Evolutionary conservation across 2,797 vertebrate genomes (phyloP).

Genomic region (Furcifer pardalis): DNA sequence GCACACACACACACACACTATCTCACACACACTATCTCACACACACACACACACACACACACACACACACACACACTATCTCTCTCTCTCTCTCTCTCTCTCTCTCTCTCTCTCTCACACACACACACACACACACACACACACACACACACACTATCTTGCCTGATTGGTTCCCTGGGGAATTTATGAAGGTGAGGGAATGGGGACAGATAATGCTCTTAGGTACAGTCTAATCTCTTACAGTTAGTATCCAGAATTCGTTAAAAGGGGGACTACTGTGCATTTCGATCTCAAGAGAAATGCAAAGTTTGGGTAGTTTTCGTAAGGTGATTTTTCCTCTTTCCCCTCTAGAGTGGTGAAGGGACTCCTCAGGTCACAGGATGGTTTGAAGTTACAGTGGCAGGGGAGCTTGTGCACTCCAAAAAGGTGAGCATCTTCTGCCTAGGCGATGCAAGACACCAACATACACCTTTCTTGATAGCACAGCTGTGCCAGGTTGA

Average conservation of each 20-base stretch:
- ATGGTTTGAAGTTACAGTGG: slow-evolving; percentile 72
- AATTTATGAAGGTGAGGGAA: neutral
- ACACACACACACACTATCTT: too few relatives aligned
- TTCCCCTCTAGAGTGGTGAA: slow-evolving; percentile 51
- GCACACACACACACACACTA: too few relatives aligned
- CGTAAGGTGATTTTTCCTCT: neutral
- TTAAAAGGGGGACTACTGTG: neutral
- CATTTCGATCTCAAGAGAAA: neutral
- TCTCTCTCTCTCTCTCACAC: too few relatives aligned
- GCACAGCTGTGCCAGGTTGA: neutral
- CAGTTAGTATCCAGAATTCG: neutral
- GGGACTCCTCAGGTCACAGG: slow-evolving; percentile 69
- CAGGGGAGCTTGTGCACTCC: slow-evolving; percentile 71
- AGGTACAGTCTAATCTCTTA: neutral
- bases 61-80: too few relatives aligned
- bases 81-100: too few relatives aligned
- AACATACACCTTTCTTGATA: neutral
- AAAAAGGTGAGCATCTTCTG: slow-evolving; percentile 67
- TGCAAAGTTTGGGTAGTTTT: too few relatives aligned
- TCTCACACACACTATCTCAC: too few relatives aligned
- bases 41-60: too few relatives aligned
- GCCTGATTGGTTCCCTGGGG: neutral
- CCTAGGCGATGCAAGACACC: neutral
- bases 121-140: too few relatives aligned
- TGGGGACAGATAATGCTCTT: neutral